Conservation (phyloP, 2,888 invertebrate species). For the Eustalomyia histrio region DNA sequence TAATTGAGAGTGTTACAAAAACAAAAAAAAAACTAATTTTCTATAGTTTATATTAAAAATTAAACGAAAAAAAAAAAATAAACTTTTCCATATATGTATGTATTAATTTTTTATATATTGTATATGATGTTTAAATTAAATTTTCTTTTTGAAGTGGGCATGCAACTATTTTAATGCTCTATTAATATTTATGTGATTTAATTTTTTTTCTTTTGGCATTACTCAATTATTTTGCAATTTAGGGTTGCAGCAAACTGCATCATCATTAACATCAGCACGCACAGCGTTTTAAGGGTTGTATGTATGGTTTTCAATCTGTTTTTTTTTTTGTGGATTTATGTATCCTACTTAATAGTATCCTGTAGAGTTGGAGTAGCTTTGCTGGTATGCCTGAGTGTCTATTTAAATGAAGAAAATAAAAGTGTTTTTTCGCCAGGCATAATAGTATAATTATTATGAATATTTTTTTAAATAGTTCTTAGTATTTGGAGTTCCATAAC, state of each 20-base stretch:
- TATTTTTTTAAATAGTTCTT: neutral
- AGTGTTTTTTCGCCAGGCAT: conserved; percentile 32
- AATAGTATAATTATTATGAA: conserved; percentile 26
- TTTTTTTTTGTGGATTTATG: conserved; percentile 19
- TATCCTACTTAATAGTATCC: conserved; percentile 76
- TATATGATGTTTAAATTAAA: conserved; percentile 17
- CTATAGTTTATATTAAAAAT: conserved; percentile 37
- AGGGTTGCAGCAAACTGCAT: conserved; percentile 58
- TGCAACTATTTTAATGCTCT: conserved; percentile 41
- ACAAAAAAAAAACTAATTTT: conserved; percentile 39
- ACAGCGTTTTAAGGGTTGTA: conserved; percentile 48
- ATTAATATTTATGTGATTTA: conserved; percentile 12
- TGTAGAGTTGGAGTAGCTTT: conserved; percentile 78
- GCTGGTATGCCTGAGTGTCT: conserved; percentile 78
- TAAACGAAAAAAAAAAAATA: conserved; percentile 33
- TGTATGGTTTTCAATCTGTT: conserved; percentile 55
- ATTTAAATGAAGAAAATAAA: conserved; percentile 46
- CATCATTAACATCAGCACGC: conserved; percentile 57
- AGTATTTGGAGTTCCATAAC: neutral
- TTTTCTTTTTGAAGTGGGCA: conserved; percentile 23
- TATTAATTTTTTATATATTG: conserved; percentile 1
- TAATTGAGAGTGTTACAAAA: conserved; percentile 44
- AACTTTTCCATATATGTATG: conserved; percentile 8
- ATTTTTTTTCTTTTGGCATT: conserved; percentile 48
- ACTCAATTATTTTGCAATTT: conserved; percentile 47